phyloP scores from a whole-genome alignment of 2,888 invertebrate species.

The Calliscelio sp. region DNA sequence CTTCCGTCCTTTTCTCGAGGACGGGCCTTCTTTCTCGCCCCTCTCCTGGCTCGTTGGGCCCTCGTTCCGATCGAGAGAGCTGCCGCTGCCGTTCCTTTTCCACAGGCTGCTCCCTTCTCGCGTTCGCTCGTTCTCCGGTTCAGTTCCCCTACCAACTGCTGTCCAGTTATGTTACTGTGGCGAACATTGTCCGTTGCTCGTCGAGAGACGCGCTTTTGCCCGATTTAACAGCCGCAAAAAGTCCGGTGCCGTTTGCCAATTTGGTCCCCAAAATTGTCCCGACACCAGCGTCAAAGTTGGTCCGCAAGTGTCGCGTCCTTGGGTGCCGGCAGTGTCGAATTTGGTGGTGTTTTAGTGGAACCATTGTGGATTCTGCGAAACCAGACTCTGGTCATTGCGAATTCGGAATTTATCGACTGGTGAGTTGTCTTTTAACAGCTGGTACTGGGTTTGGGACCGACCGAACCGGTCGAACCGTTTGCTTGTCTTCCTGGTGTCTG shows the following conservation, averaged over 20 bases:
- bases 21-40: constrained; percentile 65
- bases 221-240: constrained; percentile 43
- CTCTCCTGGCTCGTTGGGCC: constrained; percentile 52
- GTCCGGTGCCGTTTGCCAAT: constrained; percentile 19
- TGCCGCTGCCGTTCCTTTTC: constrained; percentile 71
- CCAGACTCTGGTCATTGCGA: not conserved
- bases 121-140: constrained; percentile 79
- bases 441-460: not conserved
- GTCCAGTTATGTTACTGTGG: constrained; percentile 85
- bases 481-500: no score
- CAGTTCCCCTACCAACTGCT: constrained; percentile 85
- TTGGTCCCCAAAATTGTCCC: constrained; percentile 18
- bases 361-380: constrained; percentile 27
- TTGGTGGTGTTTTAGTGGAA: constrained; percentile 52
- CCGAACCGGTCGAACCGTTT: no score
- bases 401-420: constrained; percentile 23
- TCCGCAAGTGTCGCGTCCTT: constrained; percentile 15
- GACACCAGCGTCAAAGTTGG: not conserved
- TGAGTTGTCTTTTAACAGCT: constrained; percentile 8
- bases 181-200: constrained; percentile 78
- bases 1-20: constrained; percentile 56
- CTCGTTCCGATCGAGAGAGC: constrained; percentile 71
- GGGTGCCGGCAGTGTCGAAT: constrained; percentile 35
- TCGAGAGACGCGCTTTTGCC: constrained; percentile 69
- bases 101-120: constrained; percentile 70